Percentiles rank a stretch among this genome's conserved stretches.
phyloP scores from a whole-genome alignment of 1,140 invertebrate species.

The Leptinotarsa undecemlineata region DNA sequence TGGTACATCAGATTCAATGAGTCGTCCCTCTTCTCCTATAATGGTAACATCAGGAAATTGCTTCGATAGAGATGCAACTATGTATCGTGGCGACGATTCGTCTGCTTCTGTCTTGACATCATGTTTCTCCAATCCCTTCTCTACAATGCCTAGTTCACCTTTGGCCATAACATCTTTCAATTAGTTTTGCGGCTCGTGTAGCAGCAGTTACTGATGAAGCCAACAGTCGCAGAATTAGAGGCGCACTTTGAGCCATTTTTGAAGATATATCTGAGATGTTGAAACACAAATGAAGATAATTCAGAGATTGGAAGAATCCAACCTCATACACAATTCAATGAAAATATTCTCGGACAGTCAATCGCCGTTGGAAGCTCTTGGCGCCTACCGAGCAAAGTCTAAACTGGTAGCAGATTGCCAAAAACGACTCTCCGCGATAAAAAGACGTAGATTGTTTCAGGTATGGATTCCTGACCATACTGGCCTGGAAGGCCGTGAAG shows the following conservation, averaged over 20 bases:
- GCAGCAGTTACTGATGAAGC: slow-evolving; percentile 80
- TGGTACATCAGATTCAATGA: slow-evolving; percentile 61
- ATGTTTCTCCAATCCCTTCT: slow-evolving; percentile 66
- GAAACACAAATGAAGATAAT: background rate
- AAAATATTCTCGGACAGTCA: no score
- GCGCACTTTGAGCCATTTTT: slow-evolving; percentile 62
- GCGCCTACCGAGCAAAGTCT: no score
- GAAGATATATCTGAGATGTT: background rate
- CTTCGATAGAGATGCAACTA: slow-evolving; percentile 80
- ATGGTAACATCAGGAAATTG: slow-evolving; percentile 87
- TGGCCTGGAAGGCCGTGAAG: no score
- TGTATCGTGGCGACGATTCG: slow-evolving; percentile 88
- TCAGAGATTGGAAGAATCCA: background rate
- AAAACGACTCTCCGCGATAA: no score
- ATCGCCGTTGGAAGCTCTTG: no score
- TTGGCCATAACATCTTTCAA: slow-evolving; percentile 84
- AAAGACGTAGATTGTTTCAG: no score
- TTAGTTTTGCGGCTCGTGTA: slow-evolving; percentile 82
- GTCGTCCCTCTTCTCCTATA: slow-evolving; percentile 88
- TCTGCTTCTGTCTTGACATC: slow-evolving; percentile 98
- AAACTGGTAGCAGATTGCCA: no score
- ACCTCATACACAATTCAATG: no score
- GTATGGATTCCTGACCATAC: no score
- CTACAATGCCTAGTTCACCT: slow-evolving; percentile 87
- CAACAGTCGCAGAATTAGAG: slow-evolving; percentile 68